Percentiles rank a stretch among this genome's conserved stretches.
Evolutionary conservation across 2,888 invertebrate species (phyloP).

Genomic region (Alviniconcha strummeri): DNA sequence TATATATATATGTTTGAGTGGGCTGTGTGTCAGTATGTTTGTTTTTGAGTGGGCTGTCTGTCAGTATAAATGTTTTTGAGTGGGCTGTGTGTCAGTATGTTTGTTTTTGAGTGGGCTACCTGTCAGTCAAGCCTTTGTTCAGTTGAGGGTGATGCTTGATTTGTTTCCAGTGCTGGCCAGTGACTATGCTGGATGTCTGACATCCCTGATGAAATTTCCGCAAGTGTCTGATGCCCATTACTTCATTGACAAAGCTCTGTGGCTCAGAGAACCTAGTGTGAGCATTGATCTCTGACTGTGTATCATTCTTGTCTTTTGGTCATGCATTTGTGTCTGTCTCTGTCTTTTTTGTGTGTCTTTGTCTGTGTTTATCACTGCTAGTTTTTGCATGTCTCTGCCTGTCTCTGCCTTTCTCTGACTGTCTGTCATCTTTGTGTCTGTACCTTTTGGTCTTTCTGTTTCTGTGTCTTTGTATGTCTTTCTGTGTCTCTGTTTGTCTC

Average conservation of each 20-base stretch:
- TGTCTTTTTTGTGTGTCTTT: neutral
- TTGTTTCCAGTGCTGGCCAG: constrained; percentile 77
- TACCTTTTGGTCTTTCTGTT: no score
- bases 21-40: no score
- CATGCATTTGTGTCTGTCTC: neutral
- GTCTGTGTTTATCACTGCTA: neutral
- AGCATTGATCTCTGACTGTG: constrained; percentile 39
- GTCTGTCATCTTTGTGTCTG: neutral
- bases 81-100: no score
- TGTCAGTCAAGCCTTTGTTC: no score
- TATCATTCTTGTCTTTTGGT: neutral
- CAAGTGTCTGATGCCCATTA: constrained; percentile 79
- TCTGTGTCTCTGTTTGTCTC: no score
- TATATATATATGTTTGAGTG: no score
- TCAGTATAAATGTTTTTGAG: no score
- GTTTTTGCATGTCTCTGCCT: neutral
- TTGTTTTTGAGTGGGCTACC: no score
- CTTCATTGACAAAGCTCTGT: constrained; percentile 80
- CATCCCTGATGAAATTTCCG: constrained; percentile 82
- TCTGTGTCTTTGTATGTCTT: no score
- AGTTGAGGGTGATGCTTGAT: neutral
- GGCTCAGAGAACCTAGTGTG: constrained; percentile 75
- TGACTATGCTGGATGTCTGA: constrained; percentile 81
- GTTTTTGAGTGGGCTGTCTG: no score
- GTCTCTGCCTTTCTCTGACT: neutral